Base-by-base conservation (phyloP, 2,797 vertebrate species). In the Poecilia picta region DNA sequence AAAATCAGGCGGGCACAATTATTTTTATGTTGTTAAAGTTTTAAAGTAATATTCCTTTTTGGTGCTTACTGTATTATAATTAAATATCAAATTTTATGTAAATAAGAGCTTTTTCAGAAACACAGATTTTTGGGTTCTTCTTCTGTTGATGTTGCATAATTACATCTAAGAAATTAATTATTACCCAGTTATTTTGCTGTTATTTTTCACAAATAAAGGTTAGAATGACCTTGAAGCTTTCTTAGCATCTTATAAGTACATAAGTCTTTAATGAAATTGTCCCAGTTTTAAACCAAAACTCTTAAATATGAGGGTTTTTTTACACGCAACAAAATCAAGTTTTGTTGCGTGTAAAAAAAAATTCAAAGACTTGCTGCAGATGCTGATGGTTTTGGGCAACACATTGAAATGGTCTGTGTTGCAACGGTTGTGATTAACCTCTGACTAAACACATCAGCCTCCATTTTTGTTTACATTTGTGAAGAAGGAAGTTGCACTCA, bases 91-190 rank as follows among this genome's bases (percentile, higher is more conserved):
- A 75, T 77, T 0, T 28, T 81, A 72, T 75, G 59, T 76, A 47
- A 81, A 83, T 45, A 72, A 73, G 64, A 79, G 80, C 68, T 83
- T 72, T 77, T 64, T 41, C 71, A 70, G 64, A 51, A 47, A 25
- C 28, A 74, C 43, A 85, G 79, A 91, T 90, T 80, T 62, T 73
- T 75, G 18, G 46, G 49, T 47, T 82, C 51, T 82, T 73, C 43
- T 33, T 75, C 75, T 47, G 18, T 74, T 81, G 49, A 78, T 57
- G 45, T 51, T 76, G 64, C 64, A 33, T 75, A 43, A 82, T 82
- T 78, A 74, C 76, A 47, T 36, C 64, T 72, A 8, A 62, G n/a
- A 51, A 79, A 47, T 18, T 1, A 81, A 16, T 25, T n/a, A 62
- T 33, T 62, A 62, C 28, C 28, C 28, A 62, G 49, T 0, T 7